These are phyloP conservation scores for Megaceryle maxima DNA, from an alignment of 2,113 vertebrate genomes.

Conservation along the genomic window DNA sequence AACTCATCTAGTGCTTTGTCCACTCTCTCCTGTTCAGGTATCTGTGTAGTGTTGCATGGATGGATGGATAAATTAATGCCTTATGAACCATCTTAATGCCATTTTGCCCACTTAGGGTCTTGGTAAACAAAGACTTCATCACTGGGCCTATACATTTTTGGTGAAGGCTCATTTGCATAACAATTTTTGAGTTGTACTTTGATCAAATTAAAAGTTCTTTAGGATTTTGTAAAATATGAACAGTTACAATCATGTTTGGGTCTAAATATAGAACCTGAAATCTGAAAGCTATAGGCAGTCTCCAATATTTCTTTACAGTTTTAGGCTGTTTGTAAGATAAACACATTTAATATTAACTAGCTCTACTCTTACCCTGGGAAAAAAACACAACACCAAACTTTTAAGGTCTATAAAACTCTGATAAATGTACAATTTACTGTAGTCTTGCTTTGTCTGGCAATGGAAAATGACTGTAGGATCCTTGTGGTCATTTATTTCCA, in stretches of 20 bases:
- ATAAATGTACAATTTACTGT: background rate
- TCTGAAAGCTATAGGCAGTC: background rate
- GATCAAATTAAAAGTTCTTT: background rate
- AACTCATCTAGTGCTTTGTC: background rate
- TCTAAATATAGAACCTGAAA: background rate
- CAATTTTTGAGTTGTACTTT: background rate
- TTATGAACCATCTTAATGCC: background rate
- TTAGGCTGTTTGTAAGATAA: background rate
- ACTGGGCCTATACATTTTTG: background rate
- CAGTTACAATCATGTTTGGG: background rate
- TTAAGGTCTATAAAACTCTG: background rate
- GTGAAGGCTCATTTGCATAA: background rate
- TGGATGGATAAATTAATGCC: background rate
- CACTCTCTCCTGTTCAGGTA: background rate
- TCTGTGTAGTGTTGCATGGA: background rate
- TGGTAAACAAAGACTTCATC: background rate
- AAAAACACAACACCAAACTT: background rate
- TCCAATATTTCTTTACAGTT: background rate
- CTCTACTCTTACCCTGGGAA: background rate
- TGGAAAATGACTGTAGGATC: background rate
- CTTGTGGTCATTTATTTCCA: background rate
- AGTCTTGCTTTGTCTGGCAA: background rate
- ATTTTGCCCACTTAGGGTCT: background rate
- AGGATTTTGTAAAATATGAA: background rate
- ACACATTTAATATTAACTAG: background rate